These are phyloP conservation scores for Xiphophorus hellerii DNA, from an alignment of 2,113 vertebrate genomes.

Conservation along the genomic window DNA sequence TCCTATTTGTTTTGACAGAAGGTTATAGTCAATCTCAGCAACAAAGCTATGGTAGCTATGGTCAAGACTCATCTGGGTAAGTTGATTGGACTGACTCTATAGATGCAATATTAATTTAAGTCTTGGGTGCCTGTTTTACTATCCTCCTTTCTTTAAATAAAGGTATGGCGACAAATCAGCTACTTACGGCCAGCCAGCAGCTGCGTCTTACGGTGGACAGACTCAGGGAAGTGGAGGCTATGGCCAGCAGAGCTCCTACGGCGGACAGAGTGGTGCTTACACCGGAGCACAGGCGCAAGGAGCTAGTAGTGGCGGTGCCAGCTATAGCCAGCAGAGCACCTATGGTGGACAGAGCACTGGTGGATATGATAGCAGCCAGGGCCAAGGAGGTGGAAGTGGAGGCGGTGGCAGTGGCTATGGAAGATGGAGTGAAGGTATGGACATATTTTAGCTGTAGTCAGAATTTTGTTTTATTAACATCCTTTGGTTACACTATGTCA, in stretches of 20 bases:
- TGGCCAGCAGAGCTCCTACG: slow-evolving; percentile 44
- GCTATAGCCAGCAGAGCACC: slow-evolving; percentile 63
- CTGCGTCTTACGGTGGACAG: slow-evolving; percentile 51
- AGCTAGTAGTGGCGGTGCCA: slow-evolving; percentile 28
- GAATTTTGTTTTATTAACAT: not conserved
- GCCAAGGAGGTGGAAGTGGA: slow-evolving; percentile 5
- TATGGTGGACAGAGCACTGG: slow-evolving; percentile 45
- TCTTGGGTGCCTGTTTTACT: not conserved
- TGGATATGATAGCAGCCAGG: slow-evolving; percentile 46
- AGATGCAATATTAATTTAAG: too few relatives aligned
- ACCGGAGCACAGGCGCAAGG: not conserved
- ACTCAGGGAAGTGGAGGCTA: slow-evolving; percentile 6
- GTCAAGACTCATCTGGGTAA: slow-evolving; percentile 78
- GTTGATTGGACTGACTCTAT: not conserved
- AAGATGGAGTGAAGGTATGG: slow-evolving; percentile 76
- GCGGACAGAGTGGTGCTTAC: not conserved
- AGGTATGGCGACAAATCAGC: slow-evolving; percentile 75
- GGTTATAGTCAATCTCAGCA: slow-evolving; percentile 70
- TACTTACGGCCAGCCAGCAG: slow-evolving; percentile 58
- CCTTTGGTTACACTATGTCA: not conserved
- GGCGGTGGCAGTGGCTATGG: slow-evolving; percentile 47
- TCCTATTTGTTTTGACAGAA: slow-evolving; percentile 41
- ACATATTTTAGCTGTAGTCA: not conserved
- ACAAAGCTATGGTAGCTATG: slow-evolving; percentile 69
- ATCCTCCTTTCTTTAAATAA: not conserved